phyloP scores from a whole-genome alignment of 2,113 vertebrate species.

The Oryzias woworae region DNA sequence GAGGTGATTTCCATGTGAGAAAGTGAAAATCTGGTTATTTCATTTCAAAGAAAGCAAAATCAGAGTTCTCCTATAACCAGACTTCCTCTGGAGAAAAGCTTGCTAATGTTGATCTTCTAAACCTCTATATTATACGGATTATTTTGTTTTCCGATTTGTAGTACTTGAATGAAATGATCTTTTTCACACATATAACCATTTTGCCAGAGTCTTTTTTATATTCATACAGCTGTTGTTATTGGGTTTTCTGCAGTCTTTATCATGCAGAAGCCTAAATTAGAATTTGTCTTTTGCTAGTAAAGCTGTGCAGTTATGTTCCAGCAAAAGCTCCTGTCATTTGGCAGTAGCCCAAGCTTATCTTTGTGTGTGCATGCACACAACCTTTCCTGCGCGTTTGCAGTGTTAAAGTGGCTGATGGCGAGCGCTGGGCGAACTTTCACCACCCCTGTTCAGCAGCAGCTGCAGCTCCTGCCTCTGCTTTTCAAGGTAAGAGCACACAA shows the following conservation, averaged over 20 bases:
- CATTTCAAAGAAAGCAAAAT: too few relatives aligned
- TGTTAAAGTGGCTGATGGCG: constrained; percentile 97
- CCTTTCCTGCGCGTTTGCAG: constrained; percentile 63
- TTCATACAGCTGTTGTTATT: constrained; percentile 53
- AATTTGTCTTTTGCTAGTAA: constrained; percentile 51
- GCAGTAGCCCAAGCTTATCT: constrained; percentile 18
- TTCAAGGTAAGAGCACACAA: constrained; percentile 85
- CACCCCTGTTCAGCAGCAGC: constrained; percentile 90
- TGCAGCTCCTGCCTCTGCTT: constrained; percentile 92
- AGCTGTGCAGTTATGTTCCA: constrained; percentile 48
- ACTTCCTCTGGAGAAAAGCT: too few relatives aligned
- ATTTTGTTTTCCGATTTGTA: too few relatives aligned
- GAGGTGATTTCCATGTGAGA: too few relatives aligned
- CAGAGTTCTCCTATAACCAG: too few relatives aligned
- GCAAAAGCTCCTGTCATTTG: constrained; percentile 40
- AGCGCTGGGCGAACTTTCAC: constrained; percentile 94
- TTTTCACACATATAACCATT: not conserved
- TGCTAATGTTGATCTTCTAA: too few relatives aligned
- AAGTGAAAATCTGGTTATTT: too few relatives aligned
- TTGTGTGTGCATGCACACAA: constrained; percentile 1
- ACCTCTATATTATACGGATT: too few relatives aligned
- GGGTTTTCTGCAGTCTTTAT: constrained; percentile 29
- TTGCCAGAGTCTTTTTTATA: constrained; percentile 29
- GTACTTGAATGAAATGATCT: too few relatives aligned
- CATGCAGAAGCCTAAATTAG: constrained; percentile 54